phyloP scores from a whole-genome alignment of 2,888 invertebrate genomes.

The Phasia obesa region DNA sequence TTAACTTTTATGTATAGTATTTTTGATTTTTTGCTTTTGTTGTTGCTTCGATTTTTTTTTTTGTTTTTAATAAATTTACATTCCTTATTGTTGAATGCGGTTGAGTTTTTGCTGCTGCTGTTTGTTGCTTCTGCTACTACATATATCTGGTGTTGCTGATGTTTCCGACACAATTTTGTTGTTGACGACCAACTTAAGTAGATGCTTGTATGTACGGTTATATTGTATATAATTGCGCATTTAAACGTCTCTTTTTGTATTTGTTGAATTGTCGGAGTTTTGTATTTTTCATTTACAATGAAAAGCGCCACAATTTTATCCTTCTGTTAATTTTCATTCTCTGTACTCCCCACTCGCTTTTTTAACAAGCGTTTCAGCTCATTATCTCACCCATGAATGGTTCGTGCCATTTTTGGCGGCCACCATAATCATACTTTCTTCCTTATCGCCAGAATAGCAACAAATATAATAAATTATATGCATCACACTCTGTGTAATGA shows the following conservation, averaged over 20 bases:
- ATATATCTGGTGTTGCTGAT: conserved; percentile 8
- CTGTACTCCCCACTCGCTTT: no score
- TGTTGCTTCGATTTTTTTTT: neutral
- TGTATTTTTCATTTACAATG: conserved; percentile 31
- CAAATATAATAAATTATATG: conserved; percentile 30
- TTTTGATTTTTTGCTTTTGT: conserved; percentile 21
- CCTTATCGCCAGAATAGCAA: conserved; percentile 7
- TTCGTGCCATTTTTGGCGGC: conserved; percentile 35
- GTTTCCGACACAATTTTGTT: conserved; percentile 55
- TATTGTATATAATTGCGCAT: conserved; percentile 69
- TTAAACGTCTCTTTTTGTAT: conserved; percentile 61
- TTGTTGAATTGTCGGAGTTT: conserved; percentile 24
- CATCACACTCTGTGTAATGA: neutral
- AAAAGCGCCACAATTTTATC: conserved; percentile 43
- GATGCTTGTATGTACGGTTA: conserved; percentile 57
- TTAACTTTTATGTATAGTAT: conserved; percentile 31
- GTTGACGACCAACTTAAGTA: conserved; percentile 62
- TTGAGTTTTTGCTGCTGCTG: conserved; percentile 35
- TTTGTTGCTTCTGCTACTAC: neutral
- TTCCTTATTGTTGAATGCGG: conserved; percentile 51
- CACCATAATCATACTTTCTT: conserved; percentile 30
- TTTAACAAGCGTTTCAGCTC: conserved; percentile 11
- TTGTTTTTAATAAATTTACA: conserved; percentile 6
- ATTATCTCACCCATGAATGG: conserved; percentile 54
- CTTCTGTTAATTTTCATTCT: conserved; percentile 28